Evolutionary conservation across 2,888 invertebrate species (phyloP).

Genomic region (Oscheius sp.): DNA sequence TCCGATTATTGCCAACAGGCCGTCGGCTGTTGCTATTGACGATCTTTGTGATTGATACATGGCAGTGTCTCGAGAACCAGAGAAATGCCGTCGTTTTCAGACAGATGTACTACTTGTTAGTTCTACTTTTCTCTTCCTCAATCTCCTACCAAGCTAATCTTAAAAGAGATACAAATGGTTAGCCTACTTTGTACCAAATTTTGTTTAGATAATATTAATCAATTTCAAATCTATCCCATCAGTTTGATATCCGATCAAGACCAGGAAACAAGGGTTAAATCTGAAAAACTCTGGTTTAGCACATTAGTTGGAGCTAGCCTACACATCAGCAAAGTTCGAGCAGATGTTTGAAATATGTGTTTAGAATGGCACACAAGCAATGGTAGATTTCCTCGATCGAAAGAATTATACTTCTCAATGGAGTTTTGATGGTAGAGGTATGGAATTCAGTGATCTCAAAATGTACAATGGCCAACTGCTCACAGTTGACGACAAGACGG

Average conservation of each 20-base stretch:
- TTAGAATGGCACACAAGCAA: slow-evolving; percentile 17
- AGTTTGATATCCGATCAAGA: slow-evolving; percentile 26
- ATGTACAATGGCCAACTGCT: slow-evolving; percentile 89
- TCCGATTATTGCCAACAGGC: too few relatives aligned
- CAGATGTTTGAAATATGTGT: neutral
- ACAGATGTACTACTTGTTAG: neutral
- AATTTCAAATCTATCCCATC: slow-evolving; percentile 7
- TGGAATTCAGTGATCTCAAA: slow-evolving; percentile 94
- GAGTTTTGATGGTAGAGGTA: slow-evolving; percentile 75
- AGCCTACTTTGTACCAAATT: neutral
- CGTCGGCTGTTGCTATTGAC: slow-evolving; percentile 20
- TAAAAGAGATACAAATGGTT: neutral
- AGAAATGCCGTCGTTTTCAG: slow-evolving; percentile 15
- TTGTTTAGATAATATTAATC: slow-evolving; percentile 5
- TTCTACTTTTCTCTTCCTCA: slow-evolving; percentile 3
- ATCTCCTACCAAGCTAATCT: neutral
- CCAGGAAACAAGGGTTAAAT: neutral
- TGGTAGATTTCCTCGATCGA: slow-evolving; percentile 30
- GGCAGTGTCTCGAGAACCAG: neutral
- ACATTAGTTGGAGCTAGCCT: slow-evolving; percentile 29
- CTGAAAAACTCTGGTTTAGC: slow-evolving; percentile 34
- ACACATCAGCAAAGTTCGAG: slow-evolving; percentile 4
- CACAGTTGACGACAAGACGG: slow-evolving; percentile 93
- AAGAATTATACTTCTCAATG: slow-evolving; percentile 40
- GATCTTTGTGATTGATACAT: slow-evolving; percentile 22